Base-by-base conservation (phyloP, 2,113 vertebrate genomes). In the Nothocercus julius region DNA sequence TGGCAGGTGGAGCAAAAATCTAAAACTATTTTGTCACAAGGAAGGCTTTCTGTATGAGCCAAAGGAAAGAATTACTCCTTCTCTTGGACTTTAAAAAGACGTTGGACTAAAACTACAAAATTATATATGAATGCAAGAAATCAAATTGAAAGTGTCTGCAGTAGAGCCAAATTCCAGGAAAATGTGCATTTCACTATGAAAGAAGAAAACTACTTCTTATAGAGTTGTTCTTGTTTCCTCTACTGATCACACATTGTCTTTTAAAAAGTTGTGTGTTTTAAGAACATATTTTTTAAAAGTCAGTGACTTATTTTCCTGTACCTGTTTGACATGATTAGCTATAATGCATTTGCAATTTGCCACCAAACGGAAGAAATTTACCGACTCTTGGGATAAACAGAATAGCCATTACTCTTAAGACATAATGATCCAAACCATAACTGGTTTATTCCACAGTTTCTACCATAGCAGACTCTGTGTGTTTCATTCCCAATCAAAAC, bases 351-450 rank as follows among this genome's bases (percentile, higher is more conserved):
- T 92, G 47, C 54, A 88, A 87, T 93, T 88, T 97, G 61, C 79
- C 51, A 91, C 61, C 64, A 73, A 92, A 93, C 86, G 68, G 61
- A 34, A 91, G 75, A 85, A 95, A 93, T 95, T 81, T 91, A 34
- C 62, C 95, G 90, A 96, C 94, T 92, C 82, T 90, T 95, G 87
- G 76, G 73, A 61, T 94, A 94, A 92, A 88, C 32, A 94, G 61
- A 90, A 32, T 42, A 95, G 42, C 34, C 61, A 90, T 95, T 90
- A 87, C 34, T 92, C 72, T 90, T 90, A 83, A 70, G 79, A 91
- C 90, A 72, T 56, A 93, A 92, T 87, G 93, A 91, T 91, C 76
- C 66, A 86, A 85, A 83, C 66, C 40, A 42, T 78, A 91, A 90
- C 88, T 64, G 44, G 61, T 79, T 90, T 93, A 86, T 90, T 92